Evolutionary conservation across 2,797 vertebrate genomes (phyloP).

Genomic region (Bufotes viridis): DNA sequence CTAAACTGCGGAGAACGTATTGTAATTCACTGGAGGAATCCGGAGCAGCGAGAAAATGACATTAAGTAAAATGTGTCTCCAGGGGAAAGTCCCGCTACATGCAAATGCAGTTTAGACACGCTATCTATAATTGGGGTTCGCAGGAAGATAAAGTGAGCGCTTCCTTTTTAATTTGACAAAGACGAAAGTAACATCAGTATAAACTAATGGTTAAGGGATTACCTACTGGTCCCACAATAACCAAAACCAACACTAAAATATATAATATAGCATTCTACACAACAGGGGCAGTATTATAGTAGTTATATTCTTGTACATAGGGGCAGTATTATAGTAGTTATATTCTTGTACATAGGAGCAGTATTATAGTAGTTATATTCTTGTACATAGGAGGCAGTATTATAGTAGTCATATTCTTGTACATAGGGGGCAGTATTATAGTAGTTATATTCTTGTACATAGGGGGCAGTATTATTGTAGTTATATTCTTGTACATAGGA

Average conservation of each 20-base stretch:
- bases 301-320: constrained; percentile 1
- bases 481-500: constrained; percentile 6
- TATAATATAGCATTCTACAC: background rate
- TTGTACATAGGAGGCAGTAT: background rate
- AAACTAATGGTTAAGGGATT: background rate
- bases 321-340: constrained; percentile 3
- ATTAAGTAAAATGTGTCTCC: constrained; percentile 36
- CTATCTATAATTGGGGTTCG: constrained; percentile 53
- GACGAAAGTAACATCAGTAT: constrained; percentile 10
- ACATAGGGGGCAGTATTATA: background rate
- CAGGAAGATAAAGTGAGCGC: background rate
- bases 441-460: constrained; percentile 12
- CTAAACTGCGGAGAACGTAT: background rate
- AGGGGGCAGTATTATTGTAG: constrained; percentile 9
- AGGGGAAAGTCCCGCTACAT: constrained; percentile 31
- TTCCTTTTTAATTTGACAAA: constrained; percentile 23
- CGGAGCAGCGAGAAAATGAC: constrained; percentile 4
- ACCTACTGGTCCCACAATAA: background rate
- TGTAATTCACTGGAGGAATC: constrained; percentile 9
- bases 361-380: constrained; percentile 6
- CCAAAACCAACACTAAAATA: background rate
- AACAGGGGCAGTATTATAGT: background rate
- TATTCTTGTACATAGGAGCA: background rate
- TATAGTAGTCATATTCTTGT: background rate
- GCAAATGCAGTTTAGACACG: background rate